Base-by-base conservation (phyloP, 2,113 vertebrate species). In the Halichoerus grypus region DNA sequence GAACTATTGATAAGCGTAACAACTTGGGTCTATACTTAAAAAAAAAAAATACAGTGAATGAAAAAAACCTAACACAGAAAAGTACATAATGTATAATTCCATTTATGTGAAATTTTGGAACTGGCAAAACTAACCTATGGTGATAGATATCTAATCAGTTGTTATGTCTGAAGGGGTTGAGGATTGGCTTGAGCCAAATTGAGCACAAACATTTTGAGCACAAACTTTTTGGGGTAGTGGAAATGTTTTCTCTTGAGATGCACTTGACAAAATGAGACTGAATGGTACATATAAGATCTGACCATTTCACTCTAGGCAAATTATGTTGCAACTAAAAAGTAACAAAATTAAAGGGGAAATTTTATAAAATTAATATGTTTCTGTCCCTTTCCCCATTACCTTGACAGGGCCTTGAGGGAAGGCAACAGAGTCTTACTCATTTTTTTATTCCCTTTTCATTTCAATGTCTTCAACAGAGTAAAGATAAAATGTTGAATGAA, bases 371-470 rank as follows among this genome's bases (percentile, higher is more conserved):
- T 28, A 51, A 16, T 65, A 24, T 51, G 31, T 91, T 76, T 94
- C 31, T 94, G 4, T 67, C 12, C 51, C 49, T 92, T 83, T 88
- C 3, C 33, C 28, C 36, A 61, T 88, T 94, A 92, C 33, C 74
- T 82, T 91, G 74, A 67, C 19, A 65, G 7, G 22, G 42, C 14
- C 84, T 92, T 51, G 28, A 88, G 3, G 36, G 5, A 36, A 59
- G 8, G 5, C 5, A 42, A 71, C 7, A 36, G 42, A 36, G 42
- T 83, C 55, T 61, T 42, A 21, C 49, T 79, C 49, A 53, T 39
- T 57, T 80, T 85, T 59, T 72, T 61, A 59, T 88, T 88, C 18
- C 72, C 39, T 88, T 88, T 94, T 89, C 59, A 85, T 61, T 96
- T 95, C 36, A 86, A 11, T 21, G 81, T 90, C 65, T 81, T 61